These are phyloP conservation scores for Andrena cerasifolii DNA, from an alignment of 1,140 invertebrate genomes.

Conservation along the genomic window DNA sequence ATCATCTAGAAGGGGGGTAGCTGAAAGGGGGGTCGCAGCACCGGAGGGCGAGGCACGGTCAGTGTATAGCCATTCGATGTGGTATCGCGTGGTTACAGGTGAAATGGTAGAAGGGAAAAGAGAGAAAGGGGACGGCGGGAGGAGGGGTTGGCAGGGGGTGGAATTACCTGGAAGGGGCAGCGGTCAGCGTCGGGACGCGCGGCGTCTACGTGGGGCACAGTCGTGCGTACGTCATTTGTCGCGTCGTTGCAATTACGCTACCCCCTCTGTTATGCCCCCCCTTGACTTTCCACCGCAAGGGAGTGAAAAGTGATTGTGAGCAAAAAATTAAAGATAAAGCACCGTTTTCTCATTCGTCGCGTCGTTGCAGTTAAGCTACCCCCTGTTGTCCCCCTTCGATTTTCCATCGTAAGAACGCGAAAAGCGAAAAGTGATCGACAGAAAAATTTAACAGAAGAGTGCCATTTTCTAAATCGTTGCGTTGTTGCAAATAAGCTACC, in stretches of 20 bases:
- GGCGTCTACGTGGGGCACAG: slow-evolving; percentile 76
- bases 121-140: not conserved
- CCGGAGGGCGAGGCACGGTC: slow-evolving; percentile 27
- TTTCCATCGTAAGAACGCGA: too few species aligned
- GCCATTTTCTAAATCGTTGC: too few species aligned
- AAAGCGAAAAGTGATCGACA: too few species aligned
- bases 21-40: not conserved
- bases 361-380: too few species aligned
- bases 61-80: slow-evolving; percentile 41
- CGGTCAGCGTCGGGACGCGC: slow-evolving; percentile 78
- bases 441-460: too few species aligned
- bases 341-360: too few species aligned
- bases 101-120: not conserved
- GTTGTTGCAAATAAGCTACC: too few species aligned
- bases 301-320: too few species aligned
- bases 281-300: too few species aligned
- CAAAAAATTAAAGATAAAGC: too few species aligned
- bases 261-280: too few species aligned
- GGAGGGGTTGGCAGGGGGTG: slow-evolving; percentile 30
- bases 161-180: slow-evolving; percentile 57
- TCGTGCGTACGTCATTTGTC: slow-evolving; percentile 77
- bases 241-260: not conserved
- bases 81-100: slow-evolving; percentile 24
- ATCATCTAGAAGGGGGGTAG: not conserved
- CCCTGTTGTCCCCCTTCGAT: too few species aligned